phyloP scores from a whole-genome alignment of 1,140 invertebrate genomes.

The Eubasilissa regina region DNA sequence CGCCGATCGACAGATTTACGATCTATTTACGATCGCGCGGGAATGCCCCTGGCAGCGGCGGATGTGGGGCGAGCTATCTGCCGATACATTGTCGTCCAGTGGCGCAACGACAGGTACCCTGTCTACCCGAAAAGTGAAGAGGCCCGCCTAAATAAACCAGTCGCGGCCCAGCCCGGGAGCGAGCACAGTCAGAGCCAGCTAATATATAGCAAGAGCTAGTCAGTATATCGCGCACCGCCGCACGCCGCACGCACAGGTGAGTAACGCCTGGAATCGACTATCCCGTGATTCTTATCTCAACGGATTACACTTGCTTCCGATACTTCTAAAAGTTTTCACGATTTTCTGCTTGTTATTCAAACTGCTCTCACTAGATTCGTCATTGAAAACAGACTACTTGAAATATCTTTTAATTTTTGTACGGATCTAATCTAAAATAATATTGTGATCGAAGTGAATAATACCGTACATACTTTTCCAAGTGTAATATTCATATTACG shows the following conservation, averaged over 20 bases:
- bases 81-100: slow-evolving; percentile 27
- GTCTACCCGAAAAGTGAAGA: slow-evolving; percentile 46
- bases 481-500: too few relatives aligned
- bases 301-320: too few relatives aligned
- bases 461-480: too few relatives aligned
- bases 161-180: slow-evolving; percentile 18
- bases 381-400: too few relatives aligned
- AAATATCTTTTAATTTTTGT: too few relatives aligned
- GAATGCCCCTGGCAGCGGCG: slow-evolving; percentile 39
- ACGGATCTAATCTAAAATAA: too few relatives aligned
- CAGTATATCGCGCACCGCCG: background rate
- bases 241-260: slow-evolving; percentile 27
- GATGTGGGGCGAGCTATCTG: slow-evolving; percentile 21
- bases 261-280: background rate
- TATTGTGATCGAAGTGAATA: too few relatives aligned
- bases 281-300: too few relatives aligned
- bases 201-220: background rate
- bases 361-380: too few relatives aligned
- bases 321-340: too few relatives aligned
- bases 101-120: slow-evolving; percentile 33
- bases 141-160: slow-evolving; percentile 43
- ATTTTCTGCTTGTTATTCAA: too few relatives aligned
- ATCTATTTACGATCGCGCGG: slow-evolving; percentile 37
- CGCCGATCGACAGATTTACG: slow-evolving; percentile 36
- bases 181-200: background rate